Base-by-base conservation (phyloP, 2,888 invertebrate genomes). In the Nasonovia ribisnigri region DNA sequence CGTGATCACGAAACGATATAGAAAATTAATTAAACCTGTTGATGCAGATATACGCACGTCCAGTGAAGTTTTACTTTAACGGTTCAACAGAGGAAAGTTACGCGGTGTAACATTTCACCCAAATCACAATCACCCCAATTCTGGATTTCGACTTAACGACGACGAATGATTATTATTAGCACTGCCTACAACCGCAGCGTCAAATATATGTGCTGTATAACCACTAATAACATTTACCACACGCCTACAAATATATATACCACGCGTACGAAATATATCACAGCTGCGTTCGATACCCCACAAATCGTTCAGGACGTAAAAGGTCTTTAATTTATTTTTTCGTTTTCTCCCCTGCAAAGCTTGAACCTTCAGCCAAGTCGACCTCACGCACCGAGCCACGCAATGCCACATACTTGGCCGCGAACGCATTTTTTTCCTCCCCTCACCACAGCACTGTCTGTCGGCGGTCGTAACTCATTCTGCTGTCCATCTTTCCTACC, bases 391-490 rank as follows among this genome's bases (percentile, higher is more conserved):
- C 42, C 54, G 26, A 48, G 36, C 67, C 90, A 36, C 26, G 48
- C 48, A 13, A 77, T 42, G 36, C 90, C 77, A 16, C 67, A 77
- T 36, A 84, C 51, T 91, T 91, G 90, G 77, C 90, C 51, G 29
- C 36, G 26, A n/a, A 77, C 26, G 77, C 48, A 77, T 77, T 48
- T 77, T 77, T 36, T 43, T 90, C 16, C 46, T 11, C n/a, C 36
- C 5, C 48, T 3, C 48, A 20, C 51, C 5, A 29, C 60, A 46
- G 8, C 42, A 51, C 77, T 91, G 24, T 84, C 84, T 51, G 36
- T 1, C 29, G n/a, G n/a, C n/a, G 26, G 51, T 91, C 90, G 90
- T 91, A 91, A 91, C 48, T 91, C 90, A 91, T 91, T 84, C 90
- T 51, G 84, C 90, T 91, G 77, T 84, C 90, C 51, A 84, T 91